Evolutionary conservation across 2,113 vertebrate genomes (phyloP).

Genomic region (Chaetodon auriga): DNA sequence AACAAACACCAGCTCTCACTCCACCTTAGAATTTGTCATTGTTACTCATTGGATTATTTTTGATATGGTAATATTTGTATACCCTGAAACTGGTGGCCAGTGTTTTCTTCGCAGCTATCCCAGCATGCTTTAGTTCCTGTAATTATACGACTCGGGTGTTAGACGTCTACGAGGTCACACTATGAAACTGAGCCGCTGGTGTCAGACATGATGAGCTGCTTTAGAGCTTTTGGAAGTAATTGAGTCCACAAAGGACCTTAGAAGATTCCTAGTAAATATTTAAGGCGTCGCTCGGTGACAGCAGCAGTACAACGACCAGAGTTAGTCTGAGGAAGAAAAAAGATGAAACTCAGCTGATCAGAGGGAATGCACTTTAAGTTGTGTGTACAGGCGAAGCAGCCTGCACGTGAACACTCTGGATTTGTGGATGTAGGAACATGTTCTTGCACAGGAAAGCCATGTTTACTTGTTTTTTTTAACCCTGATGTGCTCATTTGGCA

Average conservation of each 20-base stretch:
- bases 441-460: conserved; percentile 32
- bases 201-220: neutral
- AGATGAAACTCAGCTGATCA: neutral
- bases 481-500: neutral
- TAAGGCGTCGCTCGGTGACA: neutral
- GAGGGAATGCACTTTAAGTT: conserved; percentile 61
- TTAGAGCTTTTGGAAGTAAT: neutral
- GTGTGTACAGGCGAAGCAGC: neutral
- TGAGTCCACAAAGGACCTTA: neutral
- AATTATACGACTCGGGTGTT: neutral
- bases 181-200: neutral
- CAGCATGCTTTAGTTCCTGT: conserved; percentile 9
- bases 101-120: neutral
- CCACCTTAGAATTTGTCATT: conserved; percentile 57
- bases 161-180: neutral
- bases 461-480: conserved; percentile 34
- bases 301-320: neutral
- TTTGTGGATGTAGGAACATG: conserved; percentile 1
- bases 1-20: conserved; percentile 9
- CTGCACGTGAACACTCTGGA: conserved; percentile 1
- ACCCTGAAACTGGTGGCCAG: neutral
- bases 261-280: neutral
- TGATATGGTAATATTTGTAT: conserved; percentile 60
- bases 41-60: conserved; percentile 59
- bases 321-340: neutral